Percentiles rank a stretch among this genome's conserved stretches.
Conservation (phyloP, 2,113 vertebrate genomes). For the Haliaeetus leucogaster region DNA sequence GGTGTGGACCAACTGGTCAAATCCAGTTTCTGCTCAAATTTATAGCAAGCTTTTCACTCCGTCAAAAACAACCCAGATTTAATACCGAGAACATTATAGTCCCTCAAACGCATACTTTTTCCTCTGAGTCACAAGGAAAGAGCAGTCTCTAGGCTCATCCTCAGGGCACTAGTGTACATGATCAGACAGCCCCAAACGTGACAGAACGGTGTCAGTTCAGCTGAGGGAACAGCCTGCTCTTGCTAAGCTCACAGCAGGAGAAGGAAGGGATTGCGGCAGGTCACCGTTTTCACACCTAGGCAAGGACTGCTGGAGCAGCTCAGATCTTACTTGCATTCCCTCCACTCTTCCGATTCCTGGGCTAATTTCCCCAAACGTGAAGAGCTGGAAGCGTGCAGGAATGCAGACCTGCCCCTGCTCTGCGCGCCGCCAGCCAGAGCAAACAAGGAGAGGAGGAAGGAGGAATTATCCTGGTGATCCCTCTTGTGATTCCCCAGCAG, state of each 20-base stretch:
- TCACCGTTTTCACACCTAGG: not conserved
- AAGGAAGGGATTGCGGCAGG: not conserved
- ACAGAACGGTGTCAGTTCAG: constrained; percentile 46
- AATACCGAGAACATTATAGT: not conserved
- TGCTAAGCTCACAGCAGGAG: not conserved
- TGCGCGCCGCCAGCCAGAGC: not conserved
- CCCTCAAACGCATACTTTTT: not conserved
- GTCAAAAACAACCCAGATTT: not conserved
- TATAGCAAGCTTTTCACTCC: not conserved
- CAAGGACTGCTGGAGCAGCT: not conserved
- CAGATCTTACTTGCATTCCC: not conserved
- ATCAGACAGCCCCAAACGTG: not conserved
- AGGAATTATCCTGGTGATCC: constrained; percentile 52
- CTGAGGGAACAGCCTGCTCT: constrained; percentile 13
- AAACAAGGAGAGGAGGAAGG: not conserved
- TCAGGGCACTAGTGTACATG: not conserved
- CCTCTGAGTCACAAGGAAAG: constrained; percentile 5
- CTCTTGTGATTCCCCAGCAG: constrained; percentile 38
- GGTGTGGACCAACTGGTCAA: not conserved
- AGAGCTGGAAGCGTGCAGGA: not conserved
- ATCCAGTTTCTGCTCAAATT: not conserved
- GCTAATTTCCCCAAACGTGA: not conserved
- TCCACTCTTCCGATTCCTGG: rapidly evolving
- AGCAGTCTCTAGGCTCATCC: constrained; percentile 9
- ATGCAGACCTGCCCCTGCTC: not conserved